Evolutionary conservation across 2,797 vertebrate species (phyloP).

Genomic region (Momotus momota): DNA sequence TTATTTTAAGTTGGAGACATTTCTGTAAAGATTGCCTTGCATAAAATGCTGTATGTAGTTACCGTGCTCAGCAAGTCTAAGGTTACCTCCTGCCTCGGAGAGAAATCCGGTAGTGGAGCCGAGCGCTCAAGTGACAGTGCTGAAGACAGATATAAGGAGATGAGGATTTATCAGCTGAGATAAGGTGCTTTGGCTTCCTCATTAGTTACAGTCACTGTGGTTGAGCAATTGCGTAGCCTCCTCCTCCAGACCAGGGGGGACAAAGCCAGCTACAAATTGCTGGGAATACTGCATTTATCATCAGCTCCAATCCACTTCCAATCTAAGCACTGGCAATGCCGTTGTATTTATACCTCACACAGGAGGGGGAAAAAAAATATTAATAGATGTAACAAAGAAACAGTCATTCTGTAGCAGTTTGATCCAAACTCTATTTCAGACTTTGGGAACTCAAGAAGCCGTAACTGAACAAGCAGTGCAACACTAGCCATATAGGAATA

Average conservation of each 20-base stretch:
- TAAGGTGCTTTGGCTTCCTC: constrained; percentile 37
- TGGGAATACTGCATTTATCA: background rate
- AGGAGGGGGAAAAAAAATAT: fast-evolving
- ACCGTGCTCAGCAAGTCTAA: background rate
- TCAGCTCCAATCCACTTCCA: constrained; percentile 6
- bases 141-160: constrained; percentile 30
- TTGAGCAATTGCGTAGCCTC: background rate
- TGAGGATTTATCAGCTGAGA: constrained; percentile 51
- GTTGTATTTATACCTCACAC: background rate
- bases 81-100: background rate
- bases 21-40: constrained; percentile 10
- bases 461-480: background rate
- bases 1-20: constrained; percentile 6
- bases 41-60: background rate
- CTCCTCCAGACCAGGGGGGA: background rate
- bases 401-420: background rate
- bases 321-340: background rate
- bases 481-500: background rate
- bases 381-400: background rate
- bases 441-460: background rate
- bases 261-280: background rate
- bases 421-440: background rate
- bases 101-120: background rate
- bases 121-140: background rate
- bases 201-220: constrained; percentile 34